Evolutionary conservation across 1,140 invertebrate species (phyloP).

Genomic region (Magallana gigas): DNA sequence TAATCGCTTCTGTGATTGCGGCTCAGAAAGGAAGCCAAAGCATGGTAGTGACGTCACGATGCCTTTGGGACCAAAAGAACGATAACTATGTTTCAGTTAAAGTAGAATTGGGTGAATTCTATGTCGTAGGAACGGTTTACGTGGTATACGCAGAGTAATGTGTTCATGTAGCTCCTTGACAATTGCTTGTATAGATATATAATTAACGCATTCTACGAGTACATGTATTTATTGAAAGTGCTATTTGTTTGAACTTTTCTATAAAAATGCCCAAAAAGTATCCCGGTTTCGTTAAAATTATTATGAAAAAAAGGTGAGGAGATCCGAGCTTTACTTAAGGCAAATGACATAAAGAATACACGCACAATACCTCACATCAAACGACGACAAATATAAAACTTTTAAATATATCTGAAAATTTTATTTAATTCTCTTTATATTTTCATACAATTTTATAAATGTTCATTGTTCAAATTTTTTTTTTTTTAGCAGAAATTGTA

Average conservation of each 20-base stretch:
- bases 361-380: too few species aligned
- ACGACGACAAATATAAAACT: too few species aligned
- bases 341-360: too few species aligned
- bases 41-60: slow-evolving; percentile 72
- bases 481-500: too few species aligned
- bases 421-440: too few species aligned
- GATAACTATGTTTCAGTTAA: slow-evolving; percentile 74
- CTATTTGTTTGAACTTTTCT: not conserved
- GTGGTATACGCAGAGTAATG: slow-evolving; percentile 74
- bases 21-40: slow-evolving; percentile 71
- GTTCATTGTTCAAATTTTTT: too few species aligned
- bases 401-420: too few species aligned
- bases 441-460: too few species aligned
- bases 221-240: not conserved
- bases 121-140: slow-evolving; percentile 75
- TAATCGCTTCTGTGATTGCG: slow-evolving; percentile 72
- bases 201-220: not conserved
- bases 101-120: slow-evolving; percentile 66
- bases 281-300: too few species aligned
- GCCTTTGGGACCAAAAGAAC: slow-evolving; percentile 75
- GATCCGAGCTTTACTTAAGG: too few species aligned
- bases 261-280: too few species aligned
- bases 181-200: not conserved
- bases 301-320: too few species aligned
- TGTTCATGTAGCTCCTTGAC: slow-evolving; percentile 3